phyloP scores from a whole-genome alignment of 2,888 invertebrate genomes.

The Octodonta nipae region DNA sequence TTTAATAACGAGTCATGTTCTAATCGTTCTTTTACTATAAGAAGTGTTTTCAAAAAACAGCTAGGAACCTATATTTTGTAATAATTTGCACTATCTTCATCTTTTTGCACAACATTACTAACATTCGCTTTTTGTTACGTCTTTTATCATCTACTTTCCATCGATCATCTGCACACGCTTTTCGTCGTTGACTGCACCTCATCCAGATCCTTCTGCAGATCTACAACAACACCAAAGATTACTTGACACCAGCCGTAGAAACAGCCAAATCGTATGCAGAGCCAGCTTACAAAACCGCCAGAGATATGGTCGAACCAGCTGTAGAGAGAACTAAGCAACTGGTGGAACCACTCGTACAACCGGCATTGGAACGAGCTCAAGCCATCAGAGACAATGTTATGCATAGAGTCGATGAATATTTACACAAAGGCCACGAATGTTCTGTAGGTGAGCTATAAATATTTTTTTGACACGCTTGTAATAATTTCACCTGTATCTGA shows the following conservation, averaged over 20 bases:
- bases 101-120: no score
- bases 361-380: slow-evolving; percentile 22
- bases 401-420: slow-evolving; percentile 26
- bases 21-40: no score
- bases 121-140: no score
- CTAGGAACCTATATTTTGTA: no score
- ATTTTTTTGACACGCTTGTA: no score
- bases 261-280: slow-evolving; percentile 22
- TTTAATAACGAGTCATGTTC: no score
- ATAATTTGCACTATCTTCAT: no score
- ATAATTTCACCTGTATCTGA: no score
- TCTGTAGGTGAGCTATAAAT: background rate
- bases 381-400: slow-evolving; percentile 26
- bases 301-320: slow-evolving; percentile 20
- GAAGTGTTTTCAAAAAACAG: no score
- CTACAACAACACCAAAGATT: slow-evolving; percentile 33
- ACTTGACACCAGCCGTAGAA: slow-evolving; percentile 30
- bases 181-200: no score
- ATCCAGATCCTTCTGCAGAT: slow-evolving; percentile 33
- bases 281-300: slow-evolving; percentile 22
- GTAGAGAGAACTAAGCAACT: slow-evolving; percentile 20
- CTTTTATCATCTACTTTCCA: no score
- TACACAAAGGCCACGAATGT: slow-evolving; percentile 14
- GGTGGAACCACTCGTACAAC: slow-evolving; percentile 23
- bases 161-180: no score